Evolutionary conservation across 2,113 vertebrate genomes (phyloP), one percentile per base, ranked within the genome.

Genomic region (Anas platyrhynchos): DNA sequence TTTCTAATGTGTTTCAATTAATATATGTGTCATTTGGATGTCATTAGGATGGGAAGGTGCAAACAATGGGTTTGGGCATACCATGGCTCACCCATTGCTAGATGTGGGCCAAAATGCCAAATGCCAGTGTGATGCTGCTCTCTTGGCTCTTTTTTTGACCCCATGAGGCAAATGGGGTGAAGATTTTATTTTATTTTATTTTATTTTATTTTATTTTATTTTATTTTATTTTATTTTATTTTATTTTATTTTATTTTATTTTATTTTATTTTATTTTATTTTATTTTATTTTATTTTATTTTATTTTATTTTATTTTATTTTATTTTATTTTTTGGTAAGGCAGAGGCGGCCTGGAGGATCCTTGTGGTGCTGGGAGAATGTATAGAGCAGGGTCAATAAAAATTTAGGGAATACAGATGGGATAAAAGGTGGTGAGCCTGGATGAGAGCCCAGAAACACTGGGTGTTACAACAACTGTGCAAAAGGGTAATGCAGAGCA

Each of bases 351-450:
- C 11, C 50, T 10, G 63, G 88, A 59, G 43, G 16, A 38, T 81
- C 18, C 73, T 22, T 1, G 1, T 44, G 73, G n/a, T 80, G 66
- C 66, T 0, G 13, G 72, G 8, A 56, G 31, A 66, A 48, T 0
- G 11, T 43, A 5, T 7, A 0, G n/a, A 78, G 50, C n/a, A 9
- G 67, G 72, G 27, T 5, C 4, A 1, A 3, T 20, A 25, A 5
- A 5, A 48, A 88, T 61, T 20, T 0, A 6, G 69, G 62, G 83
- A 46, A 8, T 2, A 2, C 61, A 86, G 88, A 78, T 68, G 76
- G 88, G 66, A 73, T 76, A 69, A 32, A 66, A 86, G 84, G 69
- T 79, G 88, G 65, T 29, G 80, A 83, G 92, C 8, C 83, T 88
- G 93, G 90, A 82, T 15, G 26, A 36, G 86, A 62, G 86, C 86